phyloP scores from a whole-genome alignment of 1,140 invertebrate species.

The Hesperophylax magnus region DNA sequence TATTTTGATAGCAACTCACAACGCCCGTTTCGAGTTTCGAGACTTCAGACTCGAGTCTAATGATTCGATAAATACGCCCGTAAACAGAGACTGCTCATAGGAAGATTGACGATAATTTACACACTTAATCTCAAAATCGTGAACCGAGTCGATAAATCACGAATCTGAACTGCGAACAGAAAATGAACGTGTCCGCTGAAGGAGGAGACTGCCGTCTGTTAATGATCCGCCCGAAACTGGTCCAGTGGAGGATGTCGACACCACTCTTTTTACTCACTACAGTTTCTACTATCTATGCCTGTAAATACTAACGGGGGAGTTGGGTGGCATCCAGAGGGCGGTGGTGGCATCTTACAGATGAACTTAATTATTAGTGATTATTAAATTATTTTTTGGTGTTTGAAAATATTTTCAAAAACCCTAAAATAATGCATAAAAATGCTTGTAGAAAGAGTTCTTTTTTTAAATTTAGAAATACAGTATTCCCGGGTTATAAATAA shows the following conservation, averaged over 20 bases:
- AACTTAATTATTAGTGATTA: too few species aligned
- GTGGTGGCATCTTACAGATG: too few species aligned
- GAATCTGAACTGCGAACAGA: conserved; percentile 36
- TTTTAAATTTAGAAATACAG: too few species aligned
- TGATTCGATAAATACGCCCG: conserved; percentile 37
- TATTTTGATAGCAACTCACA: conserved; percentile 1
- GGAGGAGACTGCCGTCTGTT: conserved; percentile 13
- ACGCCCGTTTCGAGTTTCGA: too few species aligned
- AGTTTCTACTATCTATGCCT: too few species aligned
- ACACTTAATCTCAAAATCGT: conserved; percentile 51
- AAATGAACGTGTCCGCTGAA: conserved; percentile 14
- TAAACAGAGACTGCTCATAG: conserved; percentile 29
- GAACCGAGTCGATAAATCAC: conserved; percentile 44
- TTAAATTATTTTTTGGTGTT: too few species aligned
- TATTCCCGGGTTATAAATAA: too few species aligned
- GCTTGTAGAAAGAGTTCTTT: too few species aligned
- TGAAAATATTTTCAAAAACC: too few species aligned
- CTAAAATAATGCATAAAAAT: too few species aligned
- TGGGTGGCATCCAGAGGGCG: too few species aligned
- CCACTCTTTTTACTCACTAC: neutral
- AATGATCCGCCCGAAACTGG: conserved; percentile 28
- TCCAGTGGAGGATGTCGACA: neutral
- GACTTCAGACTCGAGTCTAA: conserved; percentile 12
- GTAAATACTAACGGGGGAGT: too few species aligned
- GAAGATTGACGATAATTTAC: conserved; percentile 48